phyloP scores from a whole-genome alignment of 2,888 invertebrate genomes.

The Drosophila rubida region DNA sequence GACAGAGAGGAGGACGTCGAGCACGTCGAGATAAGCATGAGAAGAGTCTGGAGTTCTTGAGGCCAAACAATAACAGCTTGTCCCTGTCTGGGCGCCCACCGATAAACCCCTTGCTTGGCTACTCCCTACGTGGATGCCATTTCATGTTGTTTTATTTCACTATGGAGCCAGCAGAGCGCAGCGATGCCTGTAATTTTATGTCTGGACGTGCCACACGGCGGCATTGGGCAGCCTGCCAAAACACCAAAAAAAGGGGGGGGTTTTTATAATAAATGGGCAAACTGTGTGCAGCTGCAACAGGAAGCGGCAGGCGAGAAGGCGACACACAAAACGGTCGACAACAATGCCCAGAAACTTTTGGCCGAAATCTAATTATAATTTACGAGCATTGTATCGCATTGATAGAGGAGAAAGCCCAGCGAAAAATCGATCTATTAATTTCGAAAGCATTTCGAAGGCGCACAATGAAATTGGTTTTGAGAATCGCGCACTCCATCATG shows the following conservation, averaged over 20 bases:
- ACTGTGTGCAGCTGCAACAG: conserved; percentile 39
- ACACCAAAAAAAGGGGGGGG: background rate
- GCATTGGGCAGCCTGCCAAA: conserved; percentile 32
- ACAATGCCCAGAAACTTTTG: conserved; percentile 4
- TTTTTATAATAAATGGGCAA: conserved; percentile 35
- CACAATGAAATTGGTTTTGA: conserved; percentile 4
- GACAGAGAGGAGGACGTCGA: too few species aligned
- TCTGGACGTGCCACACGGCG: conserved; percentile 37
- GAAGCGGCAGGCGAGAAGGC: conserved; percentile 11
- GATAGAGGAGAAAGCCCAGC: conserved; percentile 17
- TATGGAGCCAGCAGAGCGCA: conserved; percentile 37
- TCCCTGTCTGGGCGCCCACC: conserved; percentile 18
- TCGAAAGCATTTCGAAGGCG: conserved; percentile 14
- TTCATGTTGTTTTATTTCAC: background rate
- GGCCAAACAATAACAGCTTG: conserved; percentile 29
- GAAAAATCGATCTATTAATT: conserved; percentile 23
- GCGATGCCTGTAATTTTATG: conserved; percentile 45
- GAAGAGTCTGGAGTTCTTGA: background rate
- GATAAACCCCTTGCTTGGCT: conserved; percentile 7
- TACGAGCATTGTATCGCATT: conserved; percentile 4
- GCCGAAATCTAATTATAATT: conserved; percentile 19
- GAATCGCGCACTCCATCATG: conserved; percentile 21
- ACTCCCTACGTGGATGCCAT: conserved; percentile 1
- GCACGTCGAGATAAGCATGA: conserved; percentile 5
- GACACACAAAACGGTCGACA: conserved; percentile 6